Percentiles rank a stretch among this genome's conserved stretches.
These are phyloP conservation scores for Orycteropus afer DNA, from an alignment of 2,113 vertebrate genomes.

Conservation along the genomic window DNA sequence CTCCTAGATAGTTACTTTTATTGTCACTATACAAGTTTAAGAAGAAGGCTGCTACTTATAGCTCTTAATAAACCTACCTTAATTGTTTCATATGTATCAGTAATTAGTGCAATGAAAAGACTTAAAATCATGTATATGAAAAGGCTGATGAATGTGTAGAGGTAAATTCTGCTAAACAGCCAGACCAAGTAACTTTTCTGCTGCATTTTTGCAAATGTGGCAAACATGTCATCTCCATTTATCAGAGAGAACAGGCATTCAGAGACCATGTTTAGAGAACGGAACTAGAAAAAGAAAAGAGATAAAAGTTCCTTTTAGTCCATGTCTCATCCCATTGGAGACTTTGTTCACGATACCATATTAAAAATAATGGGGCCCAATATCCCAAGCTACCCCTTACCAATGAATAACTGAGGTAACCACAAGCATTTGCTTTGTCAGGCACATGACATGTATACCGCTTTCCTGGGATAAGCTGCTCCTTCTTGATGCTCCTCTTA, in stretches of 20 bases:
- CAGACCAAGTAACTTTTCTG: constrained; percentile 94
- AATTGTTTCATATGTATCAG: constrained; percentile 96
- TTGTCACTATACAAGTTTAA: background rate
- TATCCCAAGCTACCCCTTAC: background rate
- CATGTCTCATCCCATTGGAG: background rate
- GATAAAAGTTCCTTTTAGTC: background rate
- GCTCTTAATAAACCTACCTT: constrained; percentile 88
- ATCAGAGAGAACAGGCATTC: constrained; percentile 96
- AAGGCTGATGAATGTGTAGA: constrained; percentile 96
- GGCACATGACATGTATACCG: background rate
- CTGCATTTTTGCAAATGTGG: constrained; percentile 93
- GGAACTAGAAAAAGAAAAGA: constrained; percentile 88
- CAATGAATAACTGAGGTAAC: background rate
- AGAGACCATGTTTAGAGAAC: constrained; percentile 92
- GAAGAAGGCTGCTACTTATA: accelerated
- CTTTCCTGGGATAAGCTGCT: background rate
- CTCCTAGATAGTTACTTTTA: background rate
- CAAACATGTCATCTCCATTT: constrained; percentile 96
- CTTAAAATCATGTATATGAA: constrained; percentile 98
- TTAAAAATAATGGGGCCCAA: background rate
- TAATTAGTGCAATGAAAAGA: constrained; percentile 96
- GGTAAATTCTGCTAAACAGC: constrained; percentile 95
- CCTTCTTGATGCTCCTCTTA: background rate
- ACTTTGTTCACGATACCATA: background rate
- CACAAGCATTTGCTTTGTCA: background rate